These are phyloP conservation scores for Heterocephalus glaber DNA, from an alignment of 2,113 vertebrate species.

Conservation along the genomic window DNA sequence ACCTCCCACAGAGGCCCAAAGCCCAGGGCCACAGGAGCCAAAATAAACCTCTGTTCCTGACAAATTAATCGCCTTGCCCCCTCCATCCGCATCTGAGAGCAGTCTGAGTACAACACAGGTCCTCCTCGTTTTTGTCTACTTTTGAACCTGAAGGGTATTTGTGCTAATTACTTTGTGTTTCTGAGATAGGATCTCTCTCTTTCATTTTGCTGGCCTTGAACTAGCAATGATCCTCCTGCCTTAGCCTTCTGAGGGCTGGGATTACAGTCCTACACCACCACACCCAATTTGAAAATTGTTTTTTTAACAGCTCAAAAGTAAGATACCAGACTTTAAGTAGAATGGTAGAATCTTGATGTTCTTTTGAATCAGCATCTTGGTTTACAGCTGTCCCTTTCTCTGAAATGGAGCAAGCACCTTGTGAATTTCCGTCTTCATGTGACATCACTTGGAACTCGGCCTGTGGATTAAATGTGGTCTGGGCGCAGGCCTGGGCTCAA, in stretches of 20 bases:
- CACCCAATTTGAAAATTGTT: not conserved
- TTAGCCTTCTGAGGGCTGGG: not conserved
- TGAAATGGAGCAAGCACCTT: not conserved
- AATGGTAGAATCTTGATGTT: not conserved
- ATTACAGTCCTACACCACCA: not conserved
- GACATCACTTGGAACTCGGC: not conserved
- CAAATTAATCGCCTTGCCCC: not conserved
- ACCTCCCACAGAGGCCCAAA: not conserved
- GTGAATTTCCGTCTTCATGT: not conserved
- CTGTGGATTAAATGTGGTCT: no score
- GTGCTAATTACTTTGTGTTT: not conserved
- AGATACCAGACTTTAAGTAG: not conserved
- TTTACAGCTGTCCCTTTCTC: not conserved
- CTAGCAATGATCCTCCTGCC: not conserved
- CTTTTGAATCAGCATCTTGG: not conserved
- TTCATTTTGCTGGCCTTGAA: not conserved
- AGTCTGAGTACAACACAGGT: not conserved
- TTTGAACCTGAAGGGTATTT: not conserved
- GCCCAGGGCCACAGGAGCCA: not conserved
- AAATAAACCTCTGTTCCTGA: not conserved
- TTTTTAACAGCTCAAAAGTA: not conserved
- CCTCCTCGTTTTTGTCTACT: not conserved
- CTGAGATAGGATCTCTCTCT: not conserved
- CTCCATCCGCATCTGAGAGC: no score
- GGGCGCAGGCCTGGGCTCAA: no score